Conservation (phyloP, 2,888 invertebrate genomes). For the Chymomyza caudatula region DNA sequence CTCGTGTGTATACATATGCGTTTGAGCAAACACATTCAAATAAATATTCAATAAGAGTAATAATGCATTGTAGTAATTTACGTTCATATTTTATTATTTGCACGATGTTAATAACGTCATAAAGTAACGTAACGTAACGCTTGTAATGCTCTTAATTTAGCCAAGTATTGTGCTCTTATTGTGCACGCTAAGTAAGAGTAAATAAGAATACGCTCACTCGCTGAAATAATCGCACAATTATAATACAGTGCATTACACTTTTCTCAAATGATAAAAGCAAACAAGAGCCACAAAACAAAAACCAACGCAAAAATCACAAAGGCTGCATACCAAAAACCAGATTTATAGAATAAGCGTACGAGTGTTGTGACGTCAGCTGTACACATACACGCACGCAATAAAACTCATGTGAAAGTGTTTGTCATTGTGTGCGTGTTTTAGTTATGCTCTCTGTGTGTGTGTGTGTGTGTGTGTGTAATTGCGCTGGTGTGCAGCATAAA, state of each 20-base stretch:
- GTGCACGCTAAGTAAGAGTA: background rate
- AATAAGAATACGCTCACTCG: background rate
- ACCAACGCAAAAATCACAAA: background rate
- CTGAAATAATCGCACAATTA: background rate
- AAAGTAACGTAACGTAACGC: conserved; percentile 25
- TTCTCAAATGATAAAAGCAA: conserved; percentile 1
- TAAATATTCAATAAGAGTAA: no score
- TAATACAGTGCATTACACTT: background rate
- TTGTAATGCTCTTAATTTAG: conserved; percentile 25
- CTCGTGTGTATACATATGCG: no score
- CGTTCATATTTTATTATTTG: conserved; percentile 22
- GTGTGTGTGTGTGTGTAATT: conserved; percentile 13
- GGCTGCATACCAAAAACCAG: background rate
- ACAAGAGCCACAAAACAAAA: background rate
- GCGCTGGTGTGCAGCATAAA: conserved; percentile 52
- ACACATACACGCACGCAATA: background rate
- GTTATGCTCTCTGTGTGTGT: conserved; percentile 13
- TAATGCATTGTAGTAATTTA: background rate
- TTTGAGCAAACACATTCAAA: no score
- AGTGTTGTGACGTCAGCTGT: background rate
- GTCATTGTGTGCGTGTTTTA: conserved; percentile 13
- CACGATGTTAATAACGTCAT: conserved; percentile 49
- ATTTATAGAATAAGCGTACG: background rate
- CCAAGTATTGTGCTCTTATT: conserved; percentile 12
- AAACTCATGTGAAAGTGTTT: conserved; percentile 21